These are phyloP conservation scores for Ophion slaviceki DNA, from an alignment of 2,888 invertebrate species.

Conservation along the genomic window DNA sequence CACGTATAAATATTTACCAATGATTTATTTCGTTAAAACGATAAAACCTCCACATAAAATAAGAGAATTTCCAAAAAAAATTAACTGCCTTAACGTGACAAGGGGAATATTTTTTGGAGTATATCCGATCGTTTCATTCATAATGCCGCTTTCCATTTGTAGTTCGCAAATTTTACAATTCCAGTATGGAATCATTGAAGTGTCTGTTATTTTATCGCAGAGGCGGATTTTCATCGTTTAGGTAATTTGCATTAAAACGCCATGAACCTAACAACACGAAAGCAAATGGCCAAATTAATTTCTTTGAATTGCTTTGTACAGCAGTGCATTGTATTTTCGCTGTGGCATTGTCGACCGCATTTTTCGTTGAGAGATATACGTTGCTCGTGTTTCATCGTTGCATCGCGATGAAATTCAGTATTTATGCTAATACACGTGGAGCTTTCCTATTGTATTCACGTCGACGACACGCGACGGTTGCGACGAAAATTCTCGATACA, in stretches of 20 bases:
- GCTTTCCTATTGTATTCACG: slow-evolving; percentile 31
- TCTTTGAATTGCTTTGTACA: neutral
- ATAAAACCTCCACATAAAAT: no score
- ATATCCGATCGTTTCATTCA: no score
- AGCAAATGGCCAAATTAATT: neutral
- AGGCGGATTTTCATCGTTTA: neutral
- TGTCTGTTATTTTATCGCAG: neutral
- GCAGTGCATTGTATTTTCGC: neutral
- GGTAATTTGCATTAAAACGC: neutral
- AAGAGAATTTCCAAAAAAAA: no score
- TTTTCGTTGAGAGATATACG: neutral
- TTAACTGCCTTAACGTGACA: no score
- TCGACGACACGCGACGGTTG: slow-evolving; percentile 15
- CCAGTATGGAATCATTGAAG: neutral
- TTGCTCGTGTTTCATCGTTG: neutral
- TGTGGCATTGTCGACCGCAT: neutral
- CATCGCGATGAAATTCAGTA: slow-evolving; percentile 37
- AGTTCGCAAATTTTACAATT: neutral
- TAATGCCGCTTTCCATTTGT: neutral
- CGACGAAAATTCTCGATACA: slow-evolving; percentile 11
- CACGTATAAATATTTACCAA: no score
- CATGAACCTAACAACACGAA: no score
- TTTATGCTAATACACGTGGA: slow-evolving; percentile 22
- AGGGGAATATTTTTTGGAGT: no score
- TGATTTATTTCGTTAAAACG: no score